Base-by-base conservation (phyloP, 1,140 invertebrate species). In the Bombus waltoni region DNA sequence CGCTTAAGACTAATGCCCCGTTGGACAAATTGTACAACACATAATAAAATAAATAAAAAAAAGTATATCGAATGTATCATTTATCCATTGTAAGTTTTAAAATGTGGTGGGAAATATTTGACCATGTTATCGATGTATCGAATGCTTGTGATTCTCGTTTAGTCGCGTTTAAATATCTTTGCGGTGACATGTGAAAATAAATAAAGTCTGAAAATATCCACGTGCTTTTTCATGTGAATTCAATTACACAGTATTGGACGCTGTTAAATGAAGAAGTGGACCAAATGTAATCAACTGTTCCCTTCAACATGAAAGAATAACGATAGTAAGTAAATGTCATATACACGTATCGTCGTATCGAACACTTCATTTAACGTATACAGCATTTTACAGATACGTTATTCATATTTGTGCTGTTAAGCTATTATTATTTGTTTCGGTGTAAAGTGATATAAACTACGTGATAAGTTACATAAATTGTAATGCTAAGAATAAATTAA, bases 141-240 rank as follows among this genome's bases (percentile, higher is more conserved):
- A 85, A 75, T 0, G 22, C 1, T 0, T 87, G 71, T n/a, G 62
- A 87, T 80, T 75, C 76, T 79, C 71, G 76, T 5, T 5, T 11
- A 4, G 2, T 13, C 2, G 2, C 0, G 18, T 76, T 87, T 87
- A 11, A 87, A 87, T 75, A 32, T 87, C 85, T 80, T 59, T 35
- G 72, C 71, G 83, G 22, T 11, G 57, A 42, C 4, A 47, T 35
- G 11, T 6, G 10, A 15, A 22, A 35, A 15, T 5, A 44, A 59
- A 3, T 25, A 8, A 35, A 10, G 0, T 28, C 25, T 10, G 18
- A 28, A 1, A n/a, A 4, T n/a, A 1, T 3, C 15, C 32, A n/a
- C 11, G 35, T 25, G 18, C 40, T 1, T 11, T 28, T 35, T 10
- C 9, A n/a, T 1, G 13, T 11, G 38, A 28, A 57, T 32, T 28